Percentiles rank a stretch among this genome's conserved stretches.
Conservation (phyloP, 2,113 vertebrate species). For the Ondatra zibethicus region DNA sequence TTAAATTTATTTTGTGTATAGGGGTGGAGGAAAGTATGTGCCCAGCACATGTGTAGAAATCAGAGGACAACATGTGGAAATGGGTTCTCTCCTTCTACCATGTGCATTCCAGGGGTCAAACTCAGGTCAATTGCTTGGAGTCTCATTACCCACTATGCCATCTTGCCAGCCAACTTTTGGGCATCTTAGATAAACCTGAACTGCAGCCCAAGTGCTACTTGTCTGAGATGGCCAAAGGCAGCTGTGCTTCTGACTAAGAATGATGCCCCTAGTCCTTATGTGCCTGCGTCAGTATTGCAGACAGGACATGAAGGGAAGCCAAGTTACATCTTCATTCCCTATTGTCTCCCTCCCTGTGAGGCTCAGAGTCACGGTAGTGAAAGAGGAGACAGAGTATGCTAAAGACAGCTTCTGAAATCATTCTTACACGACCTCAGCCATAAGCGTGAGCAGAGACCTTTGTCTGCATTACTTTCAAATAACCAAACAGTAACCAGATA, state of each 20-base stretch:
- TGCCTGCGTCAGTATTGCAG: neutral
- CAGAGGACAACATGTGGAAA: neutral
- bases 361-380: neutral
- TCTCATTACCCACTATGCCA: neutral
- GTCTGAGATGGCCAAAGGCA: neutral
- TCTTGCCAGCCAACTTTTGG: neutral
- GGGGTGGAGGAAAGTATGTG: neutral
- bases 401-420: neutral
- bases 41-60: neutral
- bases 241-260: neutral
- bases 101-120: too few relatives aligned
- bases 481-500: neutral
- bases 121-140: neutral
- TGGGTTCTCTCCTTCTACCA: neutral
- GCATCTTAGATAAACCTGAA: neutral
- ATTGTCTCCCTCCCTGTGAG: neutral
- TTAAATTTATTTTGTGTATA: neutral
- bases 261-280: neutral
- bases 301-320: neutral
- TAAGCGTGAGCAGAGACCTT: neutral
- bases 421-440: neutral
- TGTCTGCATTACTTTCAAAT: constrained; percentile 18
- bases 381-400: neutral
- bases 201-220: neutral
- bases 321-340: neutral